phyloP scores from a whole-genome alignment of 2,797 vertebrate genomes.

The Coilia nasus region DNA sequence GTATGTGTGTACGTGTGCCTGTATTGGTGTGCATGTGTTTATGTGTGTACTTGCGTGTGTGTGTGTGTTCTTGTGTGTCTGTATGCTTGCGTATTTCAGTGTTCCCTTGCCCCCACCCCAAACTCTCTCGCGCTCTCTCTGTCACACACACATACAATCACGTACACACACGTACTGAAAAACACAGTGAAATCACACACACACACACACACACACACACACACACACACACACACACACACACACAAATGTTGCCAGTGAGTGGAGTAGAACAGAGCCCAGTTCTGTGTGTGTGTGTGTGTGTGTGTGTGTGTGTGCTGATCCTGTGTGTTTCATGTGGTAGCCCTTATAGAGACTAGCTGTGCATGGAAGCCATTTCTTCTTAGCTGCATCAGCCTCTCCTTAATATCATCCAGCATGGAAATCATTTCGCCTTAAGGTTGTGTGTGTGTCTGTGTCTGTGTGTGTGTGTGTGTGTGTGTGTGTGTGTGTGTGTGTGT shows the following conservation, averaged over 20 bases:
- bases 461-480: constrained; percentile 18
- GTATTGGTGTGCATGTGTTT: no score
- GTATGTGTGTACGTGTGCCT: no score
- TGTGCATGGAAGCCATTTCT: constrained; percentile 72
- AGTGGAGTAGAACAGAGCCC: background rate
- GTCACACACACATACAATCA: background rate
- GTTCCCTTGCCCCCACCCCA: background rate
- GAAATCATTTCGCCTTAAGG: constrained; percentile 63
- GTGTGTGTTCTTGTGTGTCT: background rate
- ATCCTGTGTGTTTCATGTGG: constrained; percentile 66
- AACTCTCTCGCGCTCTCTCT: background rate
- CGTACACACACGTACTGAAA: background rate
- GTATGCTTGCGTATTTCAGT: no score
- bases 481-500: background rate
- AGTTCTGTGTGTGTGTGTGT: background rate
- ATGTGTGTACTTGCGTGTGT: background rate
- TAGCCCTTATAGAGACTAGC: constrained; percentile 63
- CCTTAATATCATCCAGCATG: constrained; percentile 59
- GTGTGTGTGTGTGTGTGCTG: constrained; percentile 43
- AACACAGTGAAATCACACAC: no score
- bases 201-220: background rate
- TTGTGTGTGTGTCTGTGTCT: constrained; percentile 32
- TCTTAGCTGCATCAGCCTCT: constrained; percentile 56
- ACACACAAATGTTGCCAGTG: background rate
- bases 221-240: background rate